Base-by-base conservation (phyloP, 2,888 invertebrate genomes). In the Cenopis cana region DNA sequence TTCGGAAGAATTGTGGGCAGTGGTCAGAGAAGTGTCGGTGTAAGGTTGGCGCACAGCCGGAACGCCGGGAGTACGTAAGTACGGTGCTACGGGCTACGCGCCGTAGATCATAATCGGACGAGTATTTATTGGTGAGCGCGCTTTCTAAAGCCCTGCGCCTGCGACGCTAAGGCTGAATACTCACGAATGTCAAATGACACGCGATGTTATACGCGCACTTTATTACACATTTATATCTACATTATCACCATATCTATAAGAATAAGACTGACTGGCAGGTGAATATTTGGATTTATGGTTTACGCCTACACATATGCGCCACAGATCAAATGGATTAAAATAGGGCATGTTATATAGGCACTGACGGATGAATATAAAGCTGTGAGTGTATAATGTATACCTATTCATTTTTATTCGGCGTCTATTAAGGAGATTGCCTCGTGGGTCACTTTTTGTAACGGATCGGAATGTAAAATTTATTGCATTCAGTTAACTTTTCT, bases 41-140 rank as follows among this genome's bases (percentile, higher is more conserved):
- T 72, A 73, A 68, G 72, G 72, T 73, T 68, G 73, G 61, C 73
- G 60, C 65, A 60, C 69, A 50, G n/a, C 0, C 60, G 65, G 64
- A 72, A 73, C 59, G 78, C 80, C 79, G 80, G 79, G 81, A 79
- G 82, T 81, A 80, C n/a, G n/a, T n/a, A n/a, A n/a, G n/a, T n/a
- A n/a, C 79, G 81, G 85, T 87, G 82, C 91, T 91, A 89, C 91
- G 89, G 91, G 90, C 91, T 92, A 91, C 91, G 91, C 87, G 87
- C 84, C 90, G 92, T 92, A 93, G 93, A 93, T 93, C 92, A 93
- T 90, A 91, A 92, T 92, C 92, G 85, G 89, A 89, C 88, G 85
- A 86, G 87, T 91, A 91, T 93, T 92, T 93, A 92, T 91, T 89
- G 87, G 89, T 86, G 84, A 81, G 84, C 82, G 82, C 87, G 86